Evolutionary conservation across 2,113 vertebrate genomes (phyloP), one percentile per base, ranked within the genome.

Genomic region (Tauraco erythrolophus): DNA sequence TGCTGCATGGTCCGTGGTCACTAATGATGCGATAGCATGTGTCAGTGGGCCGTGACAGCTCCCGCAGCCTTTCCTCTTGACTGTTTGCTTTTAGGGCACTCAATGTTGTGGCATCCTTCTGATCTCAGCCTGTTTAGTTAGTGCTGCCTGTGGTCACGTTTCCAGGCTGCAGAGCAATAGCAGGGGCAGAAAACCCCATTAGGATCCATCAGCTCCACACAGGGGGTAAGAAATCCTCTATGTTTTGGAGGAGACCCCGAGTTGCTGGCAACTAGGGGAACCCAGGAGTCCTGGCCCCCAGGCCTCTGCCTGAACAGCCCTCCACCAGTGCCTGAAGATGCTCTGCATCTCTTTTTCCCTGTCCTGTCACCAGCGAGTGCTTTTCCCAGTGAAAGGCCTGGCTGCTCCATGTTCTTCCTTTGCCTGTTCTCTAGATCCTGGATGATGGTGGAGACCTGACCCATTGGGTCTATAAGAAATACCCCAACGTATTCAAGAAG

Each of bases 391-490:
- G 93, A 92, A 92, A 97, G 91, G 50, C 87, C 94, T 98, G 96
- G 97, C 85, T 92, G 81, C 93, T 95, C 91, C 95, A 54, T 97
- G 92, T 92, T 96, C 69, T 96, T 75, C 84, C 94, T 95, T 95
- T 97, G 89, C 93, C 86, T 96, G 50, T 96, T 95, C 84, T 83
- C 19, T 95, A 99, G 99, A 99, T 99, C 97, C 98, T 99, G 98
- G 99, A 99, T 74, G 99, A 99, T 25, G 99, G 99, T 8, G 99
- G 99, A 84, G 99, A 99, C 96, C 98, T 99, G 97, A 99, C 99
- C 94, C 99, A 99, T 74, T 99, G 99, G 99, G 99, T 99, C 88
- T 99, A 99, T 98, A 99, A 99, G 98, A 99, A 99, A 97, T 99
- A 99, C 85, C 99, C 99, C 94, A 99, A 98, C 14, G 98, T 99